These are phyloP conservation scores for Aphelenchoides avenae DNA, from an alignment of 1,140 invertebrate species.

Conservation along the genomic window DNA sequence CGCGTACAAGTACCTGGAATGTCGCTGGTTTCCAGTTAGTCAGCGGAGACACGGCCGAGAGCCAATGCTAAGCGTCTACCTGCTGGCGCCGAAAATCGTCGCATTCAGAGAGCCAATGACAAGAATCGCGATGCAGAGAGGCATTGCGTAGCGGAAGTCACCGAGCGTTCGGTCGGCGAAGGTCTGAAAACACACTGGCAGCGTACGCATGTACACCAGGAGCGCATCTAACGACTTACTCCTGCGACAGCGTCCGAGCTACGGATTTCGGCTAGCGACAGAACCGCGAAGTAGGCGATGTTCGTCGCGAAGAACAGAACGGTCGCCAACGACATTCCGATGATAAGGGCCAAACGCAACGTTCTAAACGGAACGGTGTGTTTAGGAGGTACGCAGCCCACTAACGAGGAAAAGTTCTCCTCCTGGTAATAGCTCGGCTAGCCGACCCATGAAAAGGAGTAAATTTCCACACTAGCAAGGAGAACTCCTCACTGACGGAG, in stretches of 20 bases:
- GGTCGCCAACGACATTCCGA: constrained; percentile 29
- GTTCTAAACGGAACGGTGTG: constrained; percentile 26
- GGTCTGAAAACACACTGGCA: too few relatives aligned
- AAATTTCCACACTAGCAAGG: too few relatives aligned
- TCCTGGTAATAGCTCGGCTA: too few relatives aligned
- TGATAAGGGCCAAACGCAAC: constrained; percentile 33
- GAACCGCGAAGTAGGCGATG: constrained; percentile 36
- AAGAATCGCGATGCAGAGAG: constrained; percentile 41
- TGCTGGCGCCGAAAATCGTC: constrained; percentile 43
- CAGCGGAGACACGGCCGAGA: not conserved
- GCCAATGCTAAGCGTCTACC: constrained; percentile 9
- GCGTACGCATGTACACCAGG: too few relatives aligned
- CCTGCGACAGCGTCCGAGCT: constrained; percentile 23
- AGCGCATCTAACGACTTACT: too few relatives aligned
- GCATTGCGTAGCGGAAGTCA: constrained; percentile 39
- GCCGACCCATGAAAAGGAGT: too few relatives aligned
- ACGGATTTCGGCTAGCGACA: constrained; percentile 18
- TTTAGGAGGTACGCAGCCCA: too few relatives aligned
- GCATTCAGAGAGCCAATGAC: constrained; percentile 48
- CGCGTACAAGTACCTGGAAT: constrained; percentile 35
- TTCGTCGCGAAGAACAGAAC: constrained; percentile 30
- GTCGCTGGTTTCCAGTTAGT: not conserved
- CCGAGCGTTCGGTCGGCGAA: constrained; percentile 42
- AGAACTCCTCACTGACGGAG: too few relatives aligned
- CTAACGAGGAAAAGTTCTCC: too few relatives aligned